phyloP scores from a whole-genome alignment of 2,888 invertebrate genomes.

The Apomyelois bistriatella region DNA sequence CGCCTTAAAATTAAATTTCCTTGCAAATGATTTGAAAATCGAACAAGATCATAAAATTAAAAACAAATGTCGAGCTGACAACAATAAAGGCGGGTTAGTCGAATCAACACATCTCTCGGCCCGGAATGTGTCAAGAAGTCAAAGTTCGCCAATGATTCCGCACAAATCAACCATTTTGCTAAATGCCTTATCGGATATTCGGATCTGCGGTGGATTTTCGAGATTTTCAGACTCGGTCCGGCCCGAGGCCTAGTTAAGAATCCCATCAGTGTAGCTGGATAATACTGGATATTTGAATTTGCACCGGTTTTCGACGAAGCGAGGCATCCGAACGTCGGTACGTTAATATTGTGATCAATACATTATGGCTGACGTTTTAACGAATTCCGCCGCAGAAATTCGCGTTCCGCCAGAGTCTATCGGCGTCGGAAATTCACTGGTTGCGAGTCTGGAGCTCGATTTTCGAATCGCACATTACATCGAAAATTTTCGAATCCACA shows the following conservation, averaged over 20 bases:
- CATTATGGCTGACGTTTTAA: slow-evolving; percentile 11
- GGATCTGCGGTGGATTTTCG: slow-evolving; percentile 67
- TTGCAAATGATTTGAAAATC: slow-evolving; percentile 31
- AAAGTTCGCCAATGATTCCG: slow-evolving; percentile 20
- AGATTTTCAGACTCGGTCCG: slow-evolving; percentile 62
- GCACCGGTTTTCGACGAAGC: slow-evolving; percentile 39
- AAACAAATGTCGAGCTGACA: no score
- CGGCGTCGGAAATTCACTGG: background rate
- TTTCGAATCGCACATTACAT: background rate
- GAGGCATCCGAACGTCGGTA: slow-evolving; percentile 40
- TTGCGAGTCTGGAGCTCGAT: background rate
- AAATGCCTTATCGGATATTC: slow-evolving; percentile 73
- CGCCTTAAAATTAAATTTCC: no score
- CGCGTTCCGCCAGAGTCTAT: background rate
- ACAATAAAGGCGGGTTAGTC: background rate
- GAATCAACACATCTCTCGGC: slow-evolving; percentile 18
- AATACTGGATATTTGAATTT: slow-evolving; percentile 53
- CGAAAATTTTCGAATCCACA: background rate
- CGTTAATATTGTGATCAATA: slow-evolving; percentile 25
- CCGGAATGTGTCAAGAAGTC: slow-evolving; percentile 35
- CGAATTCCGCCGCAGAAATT: background rate
- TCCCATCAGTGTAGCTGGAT: slow-evolving; percentile 38
- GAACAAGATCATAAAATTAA: no score
- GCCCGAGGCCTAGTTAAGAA: slow-evolving; percentile 70
- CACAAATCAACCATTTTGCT: slow-evolving; percentile 46